Evolutionary conservation across 2,888 invertebrate genomes (phyloP), one percentile per base, ranked within the genome.

Genomic region (Crossocerus cetratus): DNA sequence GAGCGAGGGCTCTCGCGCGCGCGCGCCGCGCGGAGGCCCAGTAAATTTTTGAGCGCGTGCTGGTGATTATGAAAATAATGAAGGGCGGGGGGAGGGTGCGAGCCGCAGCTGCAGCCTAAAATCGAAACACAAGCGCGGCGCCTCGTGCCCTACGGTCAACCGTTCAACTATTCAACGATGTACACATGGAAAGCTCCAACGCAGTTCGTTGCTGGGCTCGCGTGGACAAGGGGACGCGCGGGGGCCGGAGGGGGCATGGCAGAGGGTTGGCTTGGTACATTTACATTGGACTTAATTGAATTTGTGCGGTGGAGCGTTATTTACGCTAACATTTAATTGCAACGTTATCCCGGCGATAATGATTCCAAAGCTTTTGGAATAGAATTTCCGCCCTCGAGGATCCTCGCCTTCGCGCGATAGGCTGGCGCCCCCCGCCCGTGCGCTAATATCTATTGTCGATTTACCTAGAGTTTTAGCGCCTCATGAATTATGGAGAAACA

Each of bases 251-350:
- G 1, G 32, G 32, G 32, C 8, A 32, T 32, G 32, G 5, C 32
- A 11, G 32, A 32, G 32, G 32, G 32, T 32, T 32, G 32, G 49
- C 64, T 56, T 72, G 53, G 75, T 66, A 81, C 75, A 81, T 81
- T 81, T 81, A 81, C 82, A 79, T 82, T 77, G 81, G 69, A 67
- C 82, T 81, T 82, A 81, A 82, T 82, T 79, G 82, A 82, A 81
- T 81, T 77, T 74, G 74, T 72, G 64, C 72, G 74, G 23, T 69
- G 20, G 65, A 73, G 66, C 71, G 78, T 78, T 78, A 74, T 78
- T 78, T 77, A 72, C 78, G 77, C 71, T 67, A 74, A 69, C 74
- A 67, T 77, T 77, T 78, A 78, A 78, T 77, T 77, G 69, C 78
- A 18, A 74, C 63, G 65, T 32, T 68, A 76, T 76, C 68, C 68